Conservation (phyloP, 2,113 vertebrate genomes). For the Siniperca knerii region DNA sequence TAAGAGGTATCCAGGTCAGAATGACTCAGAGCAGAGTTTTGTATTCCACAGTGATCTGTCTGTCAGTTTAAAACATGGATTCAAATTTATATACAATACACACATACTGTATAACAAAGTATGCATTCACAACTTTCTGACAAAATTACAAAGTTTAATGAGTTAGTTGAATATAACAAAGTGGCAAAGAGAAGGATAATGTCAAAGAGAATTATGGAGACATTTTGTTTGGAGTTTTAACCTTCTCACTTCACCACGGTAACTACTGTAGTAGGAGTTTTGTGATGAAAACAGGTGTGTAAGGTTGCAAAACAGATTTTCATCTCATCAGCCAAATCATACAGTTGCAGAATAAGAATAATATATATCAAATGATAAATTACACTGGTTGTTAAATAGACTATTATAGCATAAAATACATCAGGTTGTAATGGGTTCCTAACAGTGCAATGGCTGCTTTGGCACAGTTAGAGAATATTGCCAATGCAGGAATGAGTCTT, state of each 20-base stretch:
- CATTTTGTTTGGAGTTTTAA: neutral
- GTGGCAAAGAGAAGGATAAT: neutral
- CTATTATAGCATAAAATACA: slow-evolving; percentile 15
- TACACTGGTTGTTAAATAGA: slow-evolving; percentile 24
- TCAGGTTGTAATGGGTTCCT: slow-evolving; percentile 22
- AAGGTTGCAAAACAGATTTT: neutral
- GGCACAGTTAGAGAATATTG: slow-evolving; percentile 45
- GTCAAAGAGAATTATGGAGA: neutral
- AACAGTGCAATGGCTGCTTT: slow-evolving; percentile 23
- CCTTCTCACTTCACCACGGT: neutral
- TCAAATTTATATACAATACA: neutral
- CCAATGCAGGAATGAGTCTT: slow-evolving; percentile 26
- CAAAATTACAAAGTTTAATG: neutral
- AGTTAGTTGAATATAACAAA: neutral
- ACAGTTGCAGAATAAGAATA: slow-evolving; percentile 3
- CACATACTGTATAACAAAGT: too few species aligned
- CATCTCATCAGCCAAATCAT: neutral
- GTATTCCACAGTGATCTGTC: neutral
- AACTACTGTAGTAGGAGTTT: neutral
- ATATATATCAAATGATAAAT: slow-evolving; percentile 17
- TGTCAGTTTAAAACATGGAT: neutral
- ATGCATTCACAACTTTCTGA: neutral
- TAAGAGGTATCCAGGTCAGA: slow-evolving; percentile 1
- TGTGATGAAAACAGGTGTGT: slow-evolving; percentile 2
- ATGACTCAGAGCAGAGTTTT: neutral